Percentiles rank a stretch among this genome's conserved stretches.
Conservation (phyloP, 2,797 vertebrate species). For the Meda fulgida region DNA sequence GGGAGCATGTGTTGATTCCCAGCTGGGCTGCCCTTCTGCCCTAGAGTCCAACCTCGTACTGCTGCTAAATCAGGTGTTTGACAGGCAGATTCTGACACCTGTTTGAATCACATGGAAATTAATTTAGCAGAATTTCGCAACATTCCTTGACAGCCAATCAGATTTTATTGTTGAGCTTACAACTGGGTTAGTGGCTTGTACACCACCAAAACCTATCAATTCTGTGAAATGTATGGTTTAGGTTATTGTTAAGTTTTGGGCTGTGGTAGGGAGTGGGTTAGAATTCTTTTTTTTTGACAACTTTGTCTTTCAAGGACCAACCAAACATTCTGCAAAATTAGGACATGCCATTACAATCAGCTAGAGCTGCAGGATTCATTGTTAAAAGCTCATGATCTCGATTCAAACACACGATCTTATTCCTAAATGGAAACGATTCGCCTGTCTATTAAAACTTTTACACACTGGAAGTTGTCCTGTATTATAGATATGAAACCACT, state of each 20-base stretch:
- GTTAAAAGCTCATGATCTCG: background rate
- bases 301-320: background rate
- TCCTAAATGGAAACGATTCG: background rate
- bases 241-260: background rate
- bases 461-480: no score
- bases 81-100: background rate
- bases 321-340: background rate
- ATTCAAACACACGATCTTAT: background rate
- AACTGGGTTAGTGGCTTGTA: background rate
- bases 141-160: background rate
- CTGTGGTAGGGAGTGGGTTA: background rate
- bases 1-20: conserved; percentile 84
- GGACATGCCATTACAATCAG: background rate
- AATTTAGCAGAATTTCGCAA: background rate
- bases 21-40: conserved; percentile 79
- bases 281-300: background rate
- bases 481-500: no score
- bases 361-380: background rate
- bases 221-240: background rate
- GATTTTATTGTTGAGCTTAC: background rate
- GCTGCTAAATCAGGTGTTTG: conserved; percentile 90
- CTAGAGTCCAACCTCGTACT: conserved; percentile 91
- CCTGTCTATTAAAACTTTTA: background rate
- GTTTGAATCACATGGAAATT: background rate
- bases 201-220: background rate